A percentile compares a stretch with the other conserved stretches of the same genome.
These are phyloP conservation scores for Heliconius nattereri DNA, from an alignment of 1,140 invertebrate species.

Conservation along the genomic window DNA sequence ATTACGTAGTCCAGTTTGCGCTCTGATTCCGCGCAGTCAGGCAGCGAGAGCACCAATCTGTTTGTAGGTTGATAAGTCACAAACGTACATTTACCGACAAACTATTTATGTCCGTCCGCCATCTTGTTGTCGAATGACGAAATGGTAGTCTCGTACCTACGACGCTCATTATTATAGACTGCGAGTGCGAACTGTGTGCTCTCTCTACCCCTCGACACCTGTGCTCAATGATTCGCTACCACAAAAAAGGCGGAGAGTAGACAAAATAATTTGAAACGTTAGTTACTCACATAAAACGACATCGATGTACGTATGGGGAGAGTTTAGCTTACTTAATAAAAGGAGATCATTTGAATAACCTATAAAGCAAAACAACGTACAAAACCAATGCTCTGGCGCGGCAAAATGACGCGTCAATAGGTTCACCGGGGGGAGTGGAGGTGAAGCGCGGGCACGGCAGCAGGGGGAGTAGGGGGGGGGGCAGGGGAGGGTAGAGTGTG, in stretches of 20 bases:
- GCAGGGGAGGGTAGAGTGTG: not conserved
- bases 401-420: constrained; percentile 71
- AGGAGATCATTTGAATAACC: constrained; percentile 66
- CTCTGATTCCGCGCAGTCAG: constrained; percentile 48
- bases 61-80: constrained; percentile 68
- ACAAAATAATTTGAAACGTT: constrained; percentile 22
- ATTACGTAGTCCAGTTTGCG: constrained; percentile 45
- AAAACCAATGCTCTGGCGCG: constrained; percentile 68
- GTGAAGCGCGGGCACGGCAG: constrained; percentile 46
- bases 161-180: constrained; percentile 34
- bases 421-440: constrained; percentile 57
- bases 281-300: constrained; percentile 52
- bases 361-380: constrained; percentile 69
- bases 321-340: constrained; percentile 14
- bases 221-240: not conserved
- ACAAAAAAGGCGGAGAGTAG: not conserved
- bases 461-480: constrained; percentile 9
- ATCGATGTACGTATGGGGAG: constrained; percentile 44
- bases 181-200: constrained; percentile 25
- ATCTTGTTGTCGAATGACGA: constrained; percentile 75
- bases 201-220: constrained; percentile 21
- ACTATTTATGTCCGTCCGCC: constrained; percentile 74
- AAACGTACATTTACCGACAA: constrained; percentile 62
- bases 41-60: constrained; percentile 52
- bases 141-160: constrained; percentile 56